A percentile compares a stretch with the other conserved stretches of the same genome.
phyloP scores from a whole-genome alignment of 2,888 invertebrate genomes.

The Drosophila setosimentum region DNA sequence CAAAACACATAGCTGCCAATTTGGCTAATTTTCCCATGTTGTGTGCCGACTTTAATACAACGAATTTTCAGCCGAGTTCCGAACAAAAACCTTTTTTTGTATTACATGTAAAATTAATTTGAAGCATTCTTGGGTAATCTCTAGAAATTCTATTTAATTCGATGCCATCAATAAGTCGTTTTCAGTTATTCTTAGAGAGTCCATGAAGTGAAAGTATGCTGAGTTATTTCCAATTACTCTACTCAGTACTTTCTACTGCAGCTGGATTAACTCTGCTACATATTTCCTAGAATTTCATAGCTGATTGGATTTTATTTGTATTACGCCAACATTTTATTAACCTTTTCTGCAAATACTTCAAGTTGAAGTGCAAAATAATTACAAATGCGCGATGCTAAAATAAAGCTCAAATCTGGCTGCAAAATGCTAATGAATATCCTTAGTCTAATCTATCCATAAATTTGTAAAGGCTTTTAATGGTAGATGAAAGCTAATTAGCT shows the following conservation, averaged over 20 bases:
- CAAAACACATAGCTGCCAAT: constrained; percentile 26
- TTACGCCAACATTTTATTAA: constrained; percentile 37
- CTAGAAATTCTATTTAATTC: not conserved
- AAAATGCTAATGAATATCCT: constrained; percentile 5
- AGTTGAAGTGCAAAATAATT: constrained; percentile 72
- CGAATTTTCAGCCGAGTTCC: not conserved
- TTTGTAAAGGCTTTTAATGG: not conserved
- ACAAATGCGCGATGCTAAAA: constrained; percentile 31
- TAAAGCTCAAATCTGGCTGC: not conserved
- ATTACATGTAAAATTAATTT: not conserved
- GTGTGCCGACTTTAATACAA: not conserved
- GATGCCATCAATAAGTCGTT: constrained; percentile 2
- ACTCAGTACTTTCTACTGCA: not conserved
- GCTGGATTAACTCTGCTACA: constrained; percentile 3
- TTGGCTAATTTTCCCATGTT: constrained; percentile 29
- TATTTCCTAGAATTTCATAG: constrained; percentile 15
- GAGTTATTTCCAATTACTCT: constrained; percentile 9
- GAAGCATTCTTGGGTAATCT: not conserved
- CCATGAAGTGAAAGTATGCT: not conserved
- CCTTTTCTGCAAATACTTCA: constrained; percentile 50
- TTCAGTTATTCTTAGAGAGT: not conserved
- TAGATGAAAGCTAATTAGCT: not conserved
- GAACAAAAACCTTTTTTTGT: not conserved
- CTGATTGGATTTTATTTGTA: constrained; percentile 21
- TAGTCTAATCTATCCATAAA: not conserved